Conservation (phyloP, 2,113 vertebrate genomes). For the Nothobranchius furzeri region DNA sequence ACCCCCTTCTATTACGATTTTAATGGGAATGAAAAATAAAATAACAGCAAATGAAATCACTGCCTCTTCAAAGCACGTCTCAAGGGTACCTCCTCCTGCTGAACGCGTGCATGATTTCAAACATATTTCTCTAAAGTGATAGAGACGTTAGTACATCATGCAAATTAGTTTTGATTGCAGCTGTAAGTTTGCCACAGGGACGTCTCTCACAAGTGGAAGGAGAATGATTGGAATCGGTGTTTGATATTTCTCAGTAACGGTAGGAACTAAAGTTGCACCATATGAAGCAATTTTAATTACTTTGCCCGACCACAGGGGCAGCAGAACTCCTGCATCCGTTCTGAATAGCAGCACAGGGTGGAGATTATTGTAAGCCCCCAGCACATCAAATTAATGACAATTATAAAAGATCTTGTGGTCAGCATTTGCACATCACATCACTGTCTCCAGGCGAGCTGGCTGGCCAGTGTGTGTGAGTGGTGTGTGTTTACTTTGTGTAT, state of each 20-base stretch:
- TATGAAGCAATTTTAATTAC: conserved; percentile 76
- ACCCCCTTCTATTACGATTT: too few species aligned
- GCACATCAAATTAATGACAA: conserved; percentile 70
- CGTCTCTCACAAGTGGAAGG: conserved; percentile 15
- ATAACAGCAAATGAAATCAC: too few species aligned
- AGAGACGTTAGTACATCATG: conserved; percentile 34
- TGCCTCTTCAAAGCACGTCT: too few species aligned
- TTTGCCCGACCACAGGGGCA: conserved; percentile 53
- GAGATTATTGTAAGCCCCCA: conserved; percentile 51
- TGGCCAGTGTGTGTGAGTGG: conserved; percentile 3
- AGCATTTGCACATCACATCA: conserved; percentile 37
- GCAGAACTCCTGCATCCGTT: conserved; percentile 36
- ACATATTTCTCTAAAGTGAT: conserved; percentile 38
- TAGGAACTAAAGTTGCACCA: conserved; percentile 65
- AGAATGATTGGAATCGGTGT: conserved; percentile 58
- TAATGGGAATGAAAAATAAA: too few species aligned
- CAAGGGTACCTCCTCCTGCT: too few species aligned
- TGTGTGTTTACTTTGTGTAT: conserved; percentile 30
- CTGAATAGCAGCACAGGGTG: conserved; percentile 48
- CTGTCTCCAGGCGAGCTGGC: conserved; percentile 30
- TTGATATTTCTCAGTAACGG: conserved; percentile 52
- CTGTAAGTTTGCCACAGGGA: conserved; percentile 44
- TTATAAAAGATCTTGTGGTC: conserved; percentile 65
- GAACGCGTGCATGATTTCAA: conserved; percentile 27
- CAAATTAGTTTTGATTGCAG: conserved; percentile 59